phyloP scores from a whole-genome alignment of 2,888 invertebrate species.

The Julus scandinavius region DNA sequence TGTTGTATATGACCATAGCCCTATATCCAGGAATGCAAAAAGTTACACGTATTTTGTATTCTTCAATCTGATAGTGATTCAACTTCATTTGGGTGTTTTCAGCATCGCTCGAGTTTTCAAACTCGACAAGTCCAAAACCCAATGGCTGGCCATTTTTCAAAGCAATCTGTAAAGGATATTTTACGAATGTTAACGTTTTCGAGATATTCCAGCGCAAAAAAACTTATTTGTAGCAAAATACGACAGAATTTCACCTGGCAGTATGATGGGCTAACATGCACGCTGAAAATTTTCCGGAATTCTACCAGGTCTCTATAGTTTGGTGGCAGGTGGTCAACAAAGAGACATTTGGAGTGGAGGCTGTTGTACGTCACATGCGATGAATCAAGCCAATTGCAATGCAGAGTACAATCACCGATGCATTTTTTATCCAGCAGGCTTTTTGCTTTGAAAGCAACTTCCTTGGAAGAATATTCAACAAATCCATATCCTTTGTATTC shows the following conservation, averaged over 20 bases:
- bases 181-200: not conserved
- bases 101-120: conserved; percentile 66
- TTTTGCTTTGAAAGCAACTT: conserved; percentile 68
- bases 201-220: not conserved
- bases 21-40: conserved; percentile 70
- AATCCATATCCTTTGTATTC: conserved; percentile 71
- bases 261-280: conserved; percentile 68
- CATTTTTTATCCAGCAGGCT: conserved; percentile 67
- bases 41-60: conserved; percentile 67
- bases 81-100: conserved; percentile 65
- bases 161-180: conserved; percentile 66
- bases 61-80: conserved; percentile 65
- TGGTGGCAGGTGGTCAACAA: conserved; percentile 69
- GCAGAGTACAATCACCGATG: conserved; percentile 65
- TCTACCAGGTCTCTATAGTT: conserved; percentile 69
- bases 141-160: conserved; percentile 68
- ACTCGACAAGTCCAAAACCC: conserved; percentile 70
- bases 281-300: conserved; percentile 68
- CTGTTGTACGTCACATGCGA: conserved; percentile 67
- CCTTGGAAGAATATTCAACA: conserved; percentile 69
- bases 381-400: conserved; percentile 70
- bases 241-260: conserved; percentile 67
- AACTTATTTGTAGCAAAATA: not conserved
- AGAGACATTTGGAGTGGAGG: conserved; percentile 70
- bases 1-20: conserved; percentile 69